Evolutionary conservation across 2,888 invertebrate species (phyloP), one percentile per base, ranked within the genome.

Genomic region (Pantelozetes paolii): DNA sequence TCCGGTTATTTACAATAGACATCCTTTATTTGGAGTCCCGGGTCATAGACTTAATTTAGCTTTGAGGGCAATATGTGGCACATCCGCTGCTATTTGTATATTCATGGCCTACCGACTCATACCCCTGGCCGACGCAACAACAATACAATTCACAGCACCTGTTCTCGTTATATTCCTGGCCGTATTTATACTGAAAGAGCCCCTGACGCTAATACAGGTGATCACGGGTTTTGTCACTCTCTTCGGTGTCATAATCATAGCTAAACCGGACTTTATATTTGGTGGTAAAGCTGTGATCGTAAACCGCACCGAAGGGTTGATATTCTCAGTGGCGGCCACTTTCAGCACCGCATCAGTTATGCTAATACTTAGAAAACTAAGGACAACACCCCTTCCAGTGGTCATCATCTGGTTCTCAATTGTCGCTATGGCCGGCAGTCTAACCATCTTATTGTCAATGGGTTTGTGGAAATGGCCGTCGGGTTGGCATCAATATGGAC

Each of bases 91-190:
- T 6, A 69, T 69, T 3, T 20, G 48, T 6, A 50, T 73, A 23
- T 74, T 50, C 40, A 26, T 70, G 26, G 70, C 74, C 20, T 74
- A 74, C 36, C 74, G 74, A 23, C 30, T 92, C 80, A 93, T 94
- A 91, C 92, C 92, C 1, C 83, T 94, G 77, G 93, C 92, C 45
- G 93, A 94, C 82, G 92, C 93, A 28, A 91, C 91, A 8, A 91
- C 92, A 1, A 90, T 92, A 76, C 91, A 93, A 32, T 94, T 94
- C 82, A 92, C 92, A 45, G 92, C 92, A 62, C 94, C 94, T 0
- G 93, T 94, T 42, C 93, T 94, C 84, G 93, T 93, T 48, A 90
- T 91, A 64, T 88, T 94, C 79, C 81, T 81, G 73, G 81, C 81
- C 0, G 78, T 81, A 48, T 78, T 81, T 30, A 91, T 93, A 82